Conservation (phyloP, 2,888 invertebrate genomes). For the Neelides folsomi region DNA sequence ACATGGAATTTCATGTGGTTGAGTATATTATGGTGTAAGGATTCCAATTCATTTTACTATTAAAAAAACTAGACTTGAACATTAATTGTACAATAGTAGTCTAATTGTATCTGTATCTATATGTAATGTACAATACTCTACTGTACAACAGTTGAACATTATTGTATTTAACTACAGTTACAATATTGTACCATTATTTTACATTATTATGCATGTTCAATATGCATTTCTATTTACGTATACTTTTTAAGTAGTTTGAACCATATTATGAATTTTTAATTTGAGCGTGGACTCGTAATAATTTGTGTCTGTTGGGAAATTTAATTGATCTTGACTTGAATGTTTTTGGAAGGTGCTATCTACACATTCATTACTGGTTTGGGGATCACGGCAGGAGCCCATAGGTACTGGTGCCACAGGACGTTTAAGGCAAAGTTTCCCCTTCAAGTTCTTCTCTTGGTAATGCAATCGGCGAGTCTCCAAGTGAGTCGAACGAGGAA, state of each 20-base stretch:
- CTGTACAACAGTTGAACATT: too few species aligned
- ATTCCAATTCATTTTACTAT: too few species aligned
- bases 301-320: too few species aligned
- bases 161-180: too few species aligned
- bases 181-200: too few species aligned
- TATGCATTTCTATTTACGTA: neutral
- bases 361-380: slow-evolving; percentile 44
- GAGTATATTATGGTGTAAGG: slow-evolving; percentile 28
- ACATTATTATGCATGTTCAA: too few species aligned
- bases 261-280: slow-evolving; percentile 63
- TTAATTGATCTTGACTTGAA: too few species aligned
- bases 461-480: slow-evolving; percentile 80
- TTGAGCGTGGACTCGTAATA: slow-evolving; percentile 39
- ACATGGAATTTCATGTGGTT: slow-evolving; percentile 35
- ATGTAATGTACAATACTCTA: too few species aligned
- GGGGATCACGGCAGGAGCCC: slow-evolving; percentile 96
- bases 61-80: too few species aligned
- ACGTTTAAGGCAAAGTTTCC: slow-evolving; percentile 92
- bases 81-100: neutral
- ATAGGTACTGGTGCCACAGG: slow-evolving; percentile 89
- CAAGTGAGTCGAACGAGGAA: slow-evolving; percentile 48
- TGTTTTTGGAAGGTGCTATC: too few species aligned
- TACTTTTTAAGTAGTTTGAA: slow-evolving; percentile 34
- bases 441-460: slow-evolving; percentile 59
- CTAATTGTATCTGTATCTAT: neutral